phyloP scores from a whole-genome alignment of 2,888 invertebrate species.

The Drosophila falleni region DNA sequence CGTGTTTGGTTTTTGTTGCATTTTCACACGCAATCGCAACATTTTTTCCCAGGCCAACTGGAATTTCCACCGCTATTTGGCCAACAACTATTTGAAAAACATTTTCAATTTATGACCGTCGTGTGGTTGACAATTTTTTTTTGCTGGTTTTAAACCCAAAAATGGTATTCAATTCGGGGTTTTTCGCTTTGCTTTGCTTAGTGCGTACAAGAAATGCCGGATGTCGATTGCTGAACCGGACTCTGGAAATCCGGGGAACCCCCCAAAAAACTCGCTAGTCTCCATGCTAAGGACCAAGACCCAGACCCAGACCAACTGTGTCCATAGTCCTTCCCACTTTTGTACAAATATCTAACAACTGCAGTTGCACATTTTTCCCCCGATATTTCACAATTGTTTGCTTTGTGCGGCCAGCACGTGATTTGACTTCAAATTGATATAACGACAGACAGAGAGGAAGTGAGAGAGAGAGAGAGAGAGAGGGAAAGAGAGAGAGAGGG shows the following conservation, averaged over 20 bases:
- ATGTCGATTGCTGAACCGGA: not conserved
- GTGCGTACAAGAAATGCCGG: not conserved
- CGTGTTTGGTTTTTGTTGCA: slow-evolving; percentile 48
- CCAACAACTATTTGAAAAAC: not conserved
- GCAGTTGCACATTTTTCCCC: slow-evolving; percentile 40
- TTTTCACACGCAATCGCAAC: slow-evolving; percentile 74
- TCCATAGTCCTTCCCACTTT: slow-evolving; percentile 26
- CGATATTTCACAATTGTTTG: slow-evolving; percentile 36
- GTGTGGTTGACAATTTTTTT: slow-evolving; percentile 31
- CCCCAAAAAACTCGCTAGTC: not conserved
- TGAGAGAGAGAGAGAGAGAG: not conserved
- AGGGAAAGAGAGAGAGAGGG: not conserved
- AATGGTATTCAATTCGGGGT: slow-evolving; percentile 45
- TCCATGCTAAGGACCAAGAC: not conserved
- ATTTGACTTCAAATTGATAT: slow-evolving; percentile 15
- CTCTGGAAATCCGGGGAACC: not conserved
- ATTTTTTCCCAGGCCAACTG: slow-evolving; percentile 47
- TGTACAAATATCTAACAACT: slow-evolving; percentile 34
- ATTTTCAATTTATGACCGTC: slow-evolving; percentile 27
- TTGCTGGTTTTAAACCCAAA: slow-evolving; percentile 26
- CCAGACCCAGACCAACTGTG: not conserved
- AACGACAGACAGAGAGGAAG: not conserved
- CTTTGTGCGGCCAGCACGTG: slow-evolving; percentile 39
- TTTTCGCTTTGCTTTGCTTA: not conserved
- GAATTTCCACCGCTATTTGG: slow-evolving; percentile 33